These are phyloP conservation scores for Watersipora subatra DNA, from an alignment of 1,140 invertebrate species.

Conservation along the genomic window DNA sequence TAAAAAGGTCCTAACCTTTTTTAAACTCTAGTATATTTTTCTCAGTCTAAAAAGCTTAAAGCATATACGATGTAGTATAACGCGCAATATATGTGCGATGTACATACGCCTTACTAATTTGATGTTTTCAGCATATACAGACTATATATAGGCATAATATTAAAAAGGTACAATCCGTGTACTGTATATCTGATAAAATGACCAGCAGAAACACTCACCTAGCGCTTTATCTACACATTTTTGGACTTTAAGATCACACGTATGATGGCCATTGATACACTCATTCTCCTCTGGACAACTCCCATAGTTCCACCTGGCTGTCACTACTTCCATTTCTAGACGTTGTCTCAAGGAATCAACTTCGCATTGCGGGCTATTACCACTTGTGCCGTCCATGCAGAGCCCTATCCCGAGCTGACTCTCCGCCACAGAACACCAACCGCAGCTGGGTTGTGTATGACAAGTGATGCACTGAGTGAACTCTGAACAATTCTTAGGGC, in stretches of 20 bases:
- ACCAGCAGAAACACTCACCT: background rate
- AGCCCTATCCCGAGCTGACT: constrained; percentile 39
- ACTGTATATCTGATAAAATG: too few species aligned
- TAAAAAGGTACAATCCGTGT: too few species aligned
- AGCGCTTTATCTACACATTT: constrained; percentile 54
- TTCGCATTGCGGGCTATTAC: background rate
- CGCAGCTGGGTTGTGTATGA: constrained; percentile 67
- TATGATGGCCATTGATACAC: constrained; percentile 78
- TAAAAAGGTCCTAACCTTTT: too few species aligned
- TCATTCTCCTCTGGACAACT: constrained; percentile 83
- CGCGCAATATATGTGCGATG: too few species aligned
- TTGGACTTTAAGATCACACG: constrained; percentile 69
- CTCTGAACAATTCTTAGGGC: constrained; percentile 61
- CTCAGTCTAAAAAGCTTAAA: too few species aligned
- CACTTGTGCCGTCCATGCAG: constrained; percentile 39
- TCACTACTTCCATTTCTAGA: background rate
- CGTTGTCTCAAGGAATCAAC: background rate
- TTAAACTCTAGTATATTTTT: too few species aligned
- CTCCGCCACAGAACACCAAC: constrained; percentile 44
- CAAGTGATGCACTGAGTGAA: constrained; percentile 76
- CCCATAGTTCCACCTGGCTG: constrained; percentile 61
- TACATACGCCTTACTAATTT: too few species aligned
- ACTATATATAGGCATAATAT: too few species aligned
- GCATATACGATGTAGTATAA: too few species aligned
- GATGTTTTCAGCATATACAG: too few species aligned